Conservation (phyloP, 2,888 invertebrate species). For the Orthosia incerta region DNA sequence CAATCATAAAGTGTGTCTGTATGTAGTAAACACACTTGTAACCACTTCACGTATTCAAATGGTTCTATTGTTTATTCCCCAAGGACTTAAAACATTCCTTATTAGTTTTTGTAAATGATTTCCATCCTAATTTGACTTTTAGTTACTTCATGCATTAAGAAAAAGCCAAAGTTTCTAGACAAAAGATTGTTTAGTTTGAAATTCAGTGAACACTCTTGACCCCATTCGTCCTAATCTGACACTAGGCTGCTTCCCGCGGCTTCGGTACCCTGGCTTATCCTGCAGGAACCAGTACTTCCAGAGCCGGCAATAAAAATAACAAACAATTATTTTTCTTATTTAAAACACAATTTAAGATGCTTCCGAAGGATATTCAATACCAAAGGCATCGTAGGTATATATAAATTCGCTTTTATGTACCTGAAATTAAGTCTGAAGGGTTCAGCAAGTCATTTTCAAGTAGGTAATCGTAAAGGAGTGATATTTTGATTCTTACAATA, state of each 20-base stretch:
- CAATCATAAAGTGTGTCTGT: neutral
- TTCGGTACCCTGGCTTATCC: no score
- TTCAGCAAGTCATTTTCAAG: no score
- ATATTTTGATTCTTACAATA: no score
- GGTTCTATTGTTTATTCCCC: constrained; percentile 24
- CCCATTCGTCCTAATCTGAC: neutral
- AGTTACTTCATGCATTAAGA: neutral
- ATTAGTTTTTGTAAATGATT: constrained; percentile 14
- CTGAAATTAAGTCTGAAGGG: neutral
- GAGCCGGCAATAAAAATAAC: no score
- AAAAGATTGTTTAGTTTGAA: neutral
- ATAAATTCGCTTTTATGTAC: neutral
- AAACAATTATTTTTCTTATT: no score
- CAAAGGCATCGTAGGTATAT: neutral
- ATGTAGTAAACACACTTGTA: constrained; percentile 29
- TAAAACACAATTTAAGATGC: no score
- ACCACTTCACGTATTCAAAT: constrained; percentile 43
- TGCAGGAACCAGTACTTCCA: no score
- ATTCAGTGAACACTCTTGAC: neutral
- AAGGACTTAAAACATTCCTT: constrained; percentile 13
- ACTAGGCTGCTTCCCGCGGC: no score
- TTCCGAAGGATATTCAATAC: no score
- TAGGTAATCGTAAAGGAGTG: no score
- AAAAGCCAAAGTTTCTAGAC: neutral
- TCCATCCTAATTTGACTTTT: neutral